Conservation (phyloP, 2,888 invertebrate genomes). For the Trilocha varians region DNA sequence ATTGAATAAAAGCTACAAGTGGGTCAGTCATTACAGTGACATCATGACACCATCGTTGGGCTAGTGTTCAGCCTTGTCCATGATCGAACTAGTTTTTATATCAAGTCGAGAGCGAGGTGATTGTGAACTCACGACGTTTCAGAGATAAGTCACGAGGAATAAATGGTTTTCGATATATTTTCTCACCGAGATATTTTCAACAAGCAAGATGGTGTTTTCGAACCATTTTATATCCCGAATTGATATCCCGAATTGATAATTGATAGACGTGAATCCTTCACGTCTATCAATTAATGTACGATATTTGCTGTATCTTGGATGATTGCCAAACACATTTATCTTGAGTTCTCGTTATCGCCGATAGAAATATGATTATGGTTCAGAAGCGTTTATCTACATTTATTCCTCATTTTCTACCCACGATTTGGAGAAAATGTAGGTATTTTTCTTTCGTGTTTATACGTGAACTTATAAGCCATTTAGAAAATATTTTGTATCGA, state of each 20-base stretch:
- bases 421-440: no score
- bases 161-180: not conserved
- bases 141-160: slow-evolving; percentile 13
- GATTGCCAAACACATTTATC: slow-evolving; percentile 1
- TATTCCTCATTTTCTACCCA: slow-evolving; percentile 10
- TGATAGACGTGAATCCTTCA: not conserved
- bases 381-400: slow-evolving; percentile 4
- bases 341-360: not conserved
- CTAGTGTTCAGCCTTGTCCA: slow-evolving; percentile 52
- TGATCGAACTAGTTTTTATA: slow-evolving; percentile 63
- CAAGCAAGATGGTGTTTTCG: not conserved
- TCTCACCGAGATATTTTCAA: not conserved
- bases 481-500: slow-evolving; percentile 12
- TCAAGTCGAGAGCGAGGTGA: slow-evolving; percentile 52
- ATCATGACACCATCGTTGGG: slow-evolving; percentile 42
- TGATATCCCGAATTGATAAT: no score
- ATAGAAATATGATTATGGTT: not conserved
- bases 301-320: slow-evolving; percentile 5
- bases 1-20: slow-evolving; percentile 30
- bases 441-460: no score
- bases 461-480: no score
- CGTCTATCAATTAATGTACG: slow-evolving; percentile 2
- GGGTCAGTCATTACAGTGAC: slow-evolving; percentile 55
- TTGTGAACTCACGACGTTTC: slow-evolving; percentile 27
- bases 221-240: no score